Conservation (phyloP, 2,113 vertebrate genomes). For the Labeo rohita region DNA sequence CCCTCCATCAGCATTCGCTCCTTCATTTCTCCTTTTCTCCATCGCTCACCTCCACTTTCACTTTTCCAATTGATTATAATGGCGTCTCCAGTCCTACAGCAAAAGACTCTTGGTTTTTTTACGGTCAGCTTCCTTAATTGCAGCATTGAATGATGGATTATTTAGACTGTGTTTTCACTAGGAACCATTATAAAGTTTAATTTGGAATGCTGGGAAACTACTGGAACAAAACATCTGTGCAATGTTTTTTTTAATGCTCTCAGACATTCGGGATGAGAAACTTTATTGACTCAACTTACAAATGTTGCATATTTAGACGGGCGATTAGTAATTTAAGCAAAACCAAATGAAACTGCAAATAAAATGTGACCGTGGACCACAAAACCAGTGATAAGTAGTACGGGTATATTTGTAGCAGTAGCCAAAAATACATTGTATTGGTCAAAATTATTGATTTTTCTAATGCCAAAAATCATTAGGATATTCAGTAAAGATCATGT, state of each 20-base stretch:
- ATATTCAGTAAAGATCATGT: too few relatives aligned
- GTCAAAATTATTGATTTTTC: too few relatives aligned
- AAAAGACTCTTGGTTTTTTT: neutral
- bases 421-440: too few relatives aligned
- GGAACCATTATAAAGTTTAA: neutral
- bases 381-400: too few relatives aligned
- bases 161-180: neutral
- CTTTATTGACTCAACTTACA: neutral
- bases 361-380: too few relatives aligned
- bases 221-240: neutral
- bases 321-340: neutral
- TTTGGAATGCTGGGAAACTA: neutral
- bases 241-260: neutral
- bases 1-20: neutral
- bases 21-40: neutral
- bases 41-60: slow-evolving; percentile 9
- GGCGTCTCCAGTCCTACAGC: neutral
- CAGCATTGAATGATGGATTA: neutral
- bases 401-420: too few relatives aligned
- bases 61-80: neutral
- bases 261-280: neutral
- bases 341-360: neutral
- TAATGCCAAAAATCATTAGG: too few relatives aligned
- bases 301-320: neutral
- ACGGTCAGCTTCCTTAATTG: neutral